Conservation (phyloP, 2,113 vertebrate genomes). For the Dicentrarchus labrax region DNA sequence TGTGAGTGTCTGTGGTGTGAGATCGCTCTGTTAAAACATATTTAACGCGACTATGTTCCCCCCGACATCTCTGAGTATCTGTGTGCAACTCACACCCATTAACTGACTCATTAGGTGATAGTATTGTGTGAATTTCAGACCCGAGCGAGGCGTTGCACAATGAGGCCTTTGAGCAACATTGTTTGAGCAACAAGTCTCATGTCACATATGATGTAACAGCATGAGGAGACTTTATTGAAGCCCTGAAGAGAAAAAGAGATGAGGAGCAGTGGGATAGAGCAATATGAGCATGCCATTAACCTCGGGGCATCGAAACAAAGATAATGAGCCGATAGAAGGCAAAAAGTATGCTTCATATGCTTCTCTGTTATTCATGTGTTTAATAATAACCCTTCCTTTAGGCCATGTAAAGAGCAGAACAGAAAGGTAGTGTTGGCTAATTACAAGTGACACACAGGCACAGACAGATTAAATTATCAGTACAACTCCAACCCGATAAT, state of each 20-base stretch:
- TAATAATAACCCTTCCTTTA: constrained; percentile 3
- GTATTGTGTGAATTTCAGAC: constrained; percentile 11
- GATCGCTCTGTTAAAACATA: not conserved
- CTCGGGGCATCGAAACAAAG: constrained; percentile 7
- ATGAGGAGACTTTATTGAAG: not conserved
- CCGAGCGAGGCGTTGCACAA: constrained; percentile 42
- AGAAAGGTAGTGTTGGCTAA: constrained; percentile 20
- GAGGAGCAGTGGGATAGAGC: not conserved
- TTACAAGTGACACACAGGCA: not conserved
- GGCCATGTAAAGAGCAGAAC: constrained; percentile 14
- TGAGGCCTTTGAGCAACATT: constrained; percentile 48
- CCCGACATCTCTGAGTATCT: not conserved
- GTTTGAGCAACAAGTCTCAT: constrained; percentile 46
- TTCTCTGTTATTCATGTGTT: constrained; percentile 1
- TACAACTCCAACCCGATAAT: constrained; percentile 23
- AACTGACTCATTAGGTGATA: constrained; percentile 8
- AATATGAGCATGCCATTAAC: constrained; percentile 16
- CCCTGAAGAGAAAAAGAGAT: constrained; percentile 9
- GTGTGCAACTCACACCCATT: not conserved
- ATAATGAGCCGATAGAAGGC: constrained; percentile 23
- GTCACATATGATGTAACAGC: constrained; percentile 45
- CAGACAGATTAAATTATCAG: constrained; percentile 28
- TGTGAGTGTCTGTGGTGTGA: no score
- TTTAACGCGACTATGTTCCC: not conserved
- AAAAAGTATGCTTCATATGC: not conserved